Conservation (phyloP, 2,797 vertebrate genomes). For the Salarias fasciatus region DNA sequence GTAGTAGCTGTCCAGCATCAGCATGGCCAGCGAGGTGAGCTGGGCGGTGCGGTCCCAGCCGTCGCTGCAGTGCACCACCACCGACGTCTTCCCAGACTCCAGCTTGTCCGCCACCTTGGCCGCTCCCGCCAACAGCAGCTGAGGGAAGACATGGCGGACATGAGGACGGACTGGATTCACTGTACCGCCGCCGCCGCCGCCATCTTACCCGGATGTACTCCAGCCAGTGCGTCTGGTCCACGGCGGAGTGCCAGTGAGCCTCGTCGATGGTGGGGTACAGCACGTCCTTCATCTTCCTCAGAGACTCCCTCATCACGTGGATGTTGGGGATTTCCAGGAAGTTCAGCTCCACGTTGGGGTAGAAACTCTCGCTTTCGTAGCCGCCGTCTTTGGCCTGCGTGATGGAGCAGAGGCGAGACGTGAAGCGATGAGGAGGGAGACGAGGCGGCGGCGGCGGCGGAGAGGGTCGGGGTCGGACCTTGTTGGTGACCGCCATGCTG, state of each 20-base stretch:
- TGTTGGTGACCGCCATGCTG: constrained; percentile 92
- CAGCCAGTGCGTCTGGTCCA: constrained; percentile 95
- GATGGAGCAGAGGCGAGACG: accelerated
- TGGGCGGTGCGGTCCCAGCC: constrained; percentile 95
- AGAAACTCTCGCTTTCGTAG: constrained; percentile 92
- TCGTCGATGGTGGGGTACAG: constrained; percentile 95
- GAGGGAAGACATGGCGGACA: no score
- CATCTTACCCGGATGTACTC: constrained; percentile 83
- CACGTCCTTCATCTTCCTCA: constrained; percentile 93
- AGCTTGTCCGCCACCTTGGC: constrained; percentile 92
- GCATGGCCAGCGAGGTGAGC: constrained; percentile 93
- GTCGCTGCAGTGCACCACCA: constrained; percentile 94
- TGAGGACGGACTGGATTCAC: no score
- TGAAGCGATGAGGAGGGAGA: no score
- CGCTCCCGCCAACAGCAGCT: constrained; percentile 90
- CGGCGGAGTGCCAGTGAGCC: constrained; percentile 88
- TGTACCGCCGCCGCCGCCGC: no score
- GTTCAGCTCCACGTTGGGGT: constrained; percentile 90
- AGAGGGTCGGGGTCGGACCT: constrained; percentile 80
- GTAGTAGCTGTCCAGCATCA: constrained; percentile 94
- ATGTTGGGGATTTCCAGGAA: constrained; percentile 97
- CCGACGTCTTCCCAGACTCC: constrained; percentile 92
- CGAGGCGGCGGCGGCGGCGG: background rate
- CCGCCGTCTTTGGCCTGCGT: constrained; percentile 95
- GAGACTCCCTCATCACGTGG: constrained; percentile 95